phyloP scores from a whole-genome alignment of 2,113 vertebrate genomes.

The Tragelaphus strepsiceros region DNA sequence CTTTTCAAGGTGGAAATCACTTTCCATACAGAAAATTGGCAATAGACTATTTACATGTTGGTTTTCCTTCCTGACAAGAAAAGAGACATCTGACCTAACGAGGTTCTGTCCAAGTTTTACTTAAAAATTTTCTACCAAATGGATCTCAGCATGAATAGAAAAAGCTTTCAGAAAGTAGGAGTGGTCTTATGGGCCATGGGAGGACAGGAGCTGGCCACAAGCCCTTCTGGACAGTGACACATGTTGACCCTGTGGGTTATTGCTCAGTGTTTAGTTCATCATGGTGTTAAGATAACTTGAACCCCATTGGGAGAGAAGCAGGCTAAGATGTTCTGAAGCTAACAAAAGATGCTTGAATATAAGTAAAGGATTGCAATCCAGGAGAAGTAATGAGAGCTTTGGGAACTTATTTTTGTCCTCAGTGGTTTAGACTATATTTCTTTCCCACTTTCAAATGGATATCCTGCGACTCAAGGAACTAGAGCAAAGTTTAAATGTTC shows the following conservation, averaged over 20 bases:
- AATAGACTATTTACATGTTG: background rate
- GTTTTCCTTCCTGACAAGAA: background rate
- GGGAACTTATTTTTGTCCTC: background rate
- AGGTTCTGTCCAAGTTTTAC: background rate
- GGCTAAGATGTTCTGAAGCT: background rate
- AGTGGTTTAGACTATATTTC: background rate
- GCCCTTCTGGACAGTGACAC: background rate
- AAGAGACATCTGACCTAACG: background rate
- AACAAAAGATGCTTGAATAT: background rate
- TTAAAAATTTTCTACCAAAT: background rate
- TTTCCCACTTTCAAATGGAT: background rate
- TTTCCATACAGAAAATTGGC: slow-evolving; percentile 9
- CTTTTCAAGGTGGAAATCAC: background rate
- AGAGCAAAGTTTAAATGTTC: background rate
- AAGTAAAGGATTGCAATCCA: background rate
- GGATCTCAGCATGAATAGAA: background rate
- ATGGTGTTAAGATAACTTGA: background rate
- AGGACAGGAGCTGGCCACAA: background rate
- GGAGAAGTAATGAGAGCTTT: background rate
- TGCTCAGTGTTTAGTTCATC: background rate
- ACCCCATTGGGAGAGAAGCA: background rate
- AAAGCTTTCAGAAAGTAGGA: background rate
- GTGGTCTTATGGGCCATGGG: background rate
- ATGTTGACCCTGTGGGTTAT: background rate
- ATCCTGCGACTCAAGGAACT: background rate